Base-by-base conservation (phyloP, 2,113 vertebrate species). In the Diadophis punctatus region DNA sequence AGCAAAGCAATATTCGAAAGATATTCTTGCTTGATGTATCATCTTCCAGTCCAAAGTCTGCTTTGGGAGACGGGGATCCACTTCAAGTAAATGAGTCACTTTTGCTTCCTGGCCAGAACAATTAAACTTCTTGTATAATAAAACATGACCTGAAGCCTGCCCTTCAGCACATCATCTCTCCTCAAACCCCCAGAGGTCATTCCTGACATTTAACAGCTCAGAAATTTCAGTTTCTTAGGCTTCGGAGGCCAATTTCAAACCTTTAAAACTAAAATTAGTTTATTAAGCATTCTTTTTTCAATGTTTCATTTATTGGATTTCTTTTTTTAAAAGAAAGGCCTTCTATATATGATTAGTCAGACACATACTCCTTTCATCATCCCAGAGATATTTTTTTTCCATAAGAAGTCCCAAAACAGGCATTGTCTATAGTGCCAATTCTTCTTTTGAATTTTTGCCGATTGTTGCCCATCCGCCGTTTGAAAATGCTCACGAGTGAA, bases 81-180 rank as follows among this genome's bases (percentile, higher is more conserved):
- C 97, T 98, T 97, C 96, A 97, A 96, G 96, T 96, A 95, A 96
- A 94, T 98, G 98, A 98, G 97, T 98, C 98, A 98, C 97, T 97
- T 96, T 94, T 96, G 96, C 97, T 96, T 97, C 96, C 93, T 84
- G 89, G 97, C 98, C 98, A 98, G 97, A 97, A 97, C 97, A 98
- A 98, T 97, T 98, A 98, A 98, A 97, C 96, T 96, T 97, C 96
- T 97, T 98, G 96, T 97, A 96, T 97, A 90, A 93, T 93, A 98
- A 98, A 97, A 97, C 97, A 98, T 97, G 97, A 98, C 97, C 97
- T 96, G 96, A 96, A 98, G 96, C 93, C 94, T 98, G 96, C 96
- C 96, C 97, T 97, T 97, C 94, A 96, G 97, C 97, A 97, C 97
- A 97, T 97, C 97, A 97, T 97, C 96, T 96, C 96, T 97, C 94